Conservation (phyloP, 2,797 vertebrate species). For the Leontopithecus rosalia region DNA sequence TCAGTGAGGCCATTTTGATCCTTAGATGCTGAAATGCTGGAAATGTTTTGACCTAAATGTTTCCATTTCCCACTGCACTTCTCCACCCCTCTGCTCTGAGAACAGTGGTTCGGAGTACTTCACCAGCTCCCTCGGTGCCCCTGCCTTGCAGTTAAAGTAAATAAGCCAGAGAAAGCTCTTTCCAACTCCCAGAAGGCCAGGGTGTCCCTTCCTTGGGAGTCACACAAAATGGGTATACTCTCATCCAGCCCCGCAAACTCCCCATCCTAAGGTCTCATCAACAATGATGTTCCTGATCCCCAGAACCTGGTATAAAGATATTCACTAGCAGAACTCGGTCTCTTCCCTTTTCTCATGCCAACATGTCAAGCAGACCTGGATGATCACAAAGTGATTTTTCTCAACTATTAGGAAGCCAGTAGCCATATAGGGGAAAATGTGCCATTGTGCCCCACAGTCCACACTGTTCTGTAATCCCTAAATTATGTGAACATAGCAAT, state of each 20-base stretch:
- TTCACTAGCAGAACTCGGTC: neutral
- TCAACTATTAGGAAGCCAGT: conserved; percentile 3
- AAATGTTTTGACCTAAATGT: conserved; percentile 1
- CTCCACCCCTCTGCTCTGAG: neutral
- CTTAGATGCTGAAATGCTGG: neutral
- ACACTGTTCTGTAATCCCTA: neutral
- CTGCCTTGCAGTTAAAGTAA: neutral
- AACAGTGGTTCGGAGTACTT: neutral
- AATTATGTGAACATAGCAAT: neutral
- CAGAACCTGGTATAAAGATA: neutral
- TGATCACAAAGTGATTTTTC: neutral
- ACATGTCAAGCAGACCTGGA: neutral
- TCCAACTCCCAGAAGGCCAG: neutral
- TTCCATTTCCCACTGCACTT: conserved; percentile 19
- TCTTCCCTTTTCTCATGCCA: neutral
- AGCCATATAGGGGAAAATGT: neutral
- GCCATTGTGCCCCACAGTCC: neutral
- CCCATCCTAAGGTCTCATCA: neutral
- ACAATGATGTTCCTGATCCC: neutral
- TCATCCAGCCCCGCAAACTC: neutral
- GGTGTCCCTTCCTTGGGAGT: neutral
- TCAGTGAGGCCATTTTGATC: neutral
- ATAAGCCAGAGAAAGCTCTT: neutral
- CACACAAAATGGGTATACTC: neutral
- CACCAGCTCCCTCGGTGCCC: neutral